Percentiles rank a stretch among this genome's conserved stretches.
Evolutionary conservation across 1,140 invertebrate genomes (phyloP).

Genomic region (Leguminivora glycinivorella): DNA sequence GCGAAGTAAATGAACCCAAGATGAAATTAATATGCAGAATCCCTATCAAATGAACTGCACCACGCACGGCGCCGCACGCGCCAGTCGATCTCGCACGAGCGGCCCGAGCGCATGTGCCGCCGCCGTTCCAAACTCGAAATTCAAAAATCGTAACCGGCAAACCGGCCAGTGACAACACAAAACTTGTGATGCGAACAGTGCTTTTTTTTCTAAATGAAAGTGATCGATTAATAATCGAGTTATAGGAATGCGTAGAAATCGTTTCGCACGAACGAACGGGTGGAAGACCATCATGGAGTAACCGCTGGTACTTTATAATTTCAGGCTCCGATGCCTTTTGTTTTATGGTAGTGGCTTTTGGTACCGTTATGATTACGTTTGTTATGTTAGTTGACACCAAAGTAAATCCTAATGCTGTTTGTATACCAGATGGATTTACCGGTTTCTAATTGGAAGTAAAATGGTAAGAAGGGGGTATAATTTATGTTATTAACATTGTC

Average conservation of each 20-base stretch:
- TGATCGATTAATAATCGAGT: conserved; percentile 36
- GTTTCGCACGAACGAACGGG: conserved; percentile 49
- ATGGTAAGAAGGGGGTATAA: neutral
- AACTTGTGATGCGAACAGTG: conserved; percentile 36
- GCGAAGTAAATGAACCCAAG: conserved; percentile 44
- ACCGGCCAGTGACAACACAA: conserved; percentile 27
- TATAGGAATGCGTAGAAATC: conserved; percentile 55
- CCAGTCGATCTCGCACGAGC: conserved; percentile 45
- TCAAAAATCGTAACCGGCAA: neutral
- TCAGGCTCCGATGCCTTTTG: conserved; percentile 54
- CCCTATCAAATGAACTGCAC: conserved; percentile 40
- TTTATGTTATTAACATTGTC: neutral
- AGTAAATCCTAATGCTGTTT: neutral
- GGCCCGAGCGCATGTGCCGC: conserved; percentile 45
- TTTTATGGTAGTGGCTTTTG: conserved; percentile 53
- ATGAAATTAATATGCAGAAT: conserved; percentile 45
- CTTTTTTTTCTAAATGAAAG: conserved; percentile 34
- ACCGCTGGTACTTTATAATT: conserved; percentile 48
- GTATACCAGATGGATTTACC: neutral
- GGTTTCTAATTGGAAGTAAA: conserved; percentile 7
- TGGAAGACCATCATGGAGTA: conserved; percentile 46
- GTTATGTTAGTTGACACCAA: conserved; percentile 29
- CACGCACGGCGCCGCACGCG: conserved; percentile 40
- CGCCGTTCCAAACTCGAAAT: conserved; percentile 40
- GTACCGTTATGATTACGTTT: conserved; percentile 35